Evolutionary conservation across 2,797 vertebrate genomes (phyloP).

Genomic region (Bradypus variegatus): DNA sequence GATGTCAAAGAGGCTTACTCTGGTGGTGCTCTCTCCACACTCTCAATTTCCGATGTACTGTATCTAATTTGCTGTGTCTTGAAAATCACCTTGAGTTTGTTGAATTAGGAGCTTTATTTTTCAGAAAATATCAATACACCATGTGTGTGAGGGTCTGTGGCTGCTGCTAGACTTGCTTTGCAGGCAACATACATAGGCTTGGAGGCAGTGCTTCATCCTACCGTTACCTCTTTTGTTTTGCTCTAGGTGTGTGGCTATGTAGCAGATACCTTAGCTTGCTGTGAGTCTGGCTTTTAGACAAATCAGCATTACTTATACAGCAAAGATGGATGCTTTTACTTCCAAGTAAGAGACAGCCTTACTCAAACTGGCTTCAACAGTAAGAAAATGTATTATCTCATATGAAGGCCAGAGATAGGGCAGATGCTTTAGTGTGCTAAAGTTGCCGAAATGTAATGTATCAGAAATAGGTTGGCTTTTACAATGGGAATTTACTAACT

Average conservation of each 20-base stretch:
- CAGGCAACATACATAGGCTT: background rate
- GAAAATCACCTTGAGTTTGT: background rate
- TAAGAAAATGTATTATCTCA: background rate
- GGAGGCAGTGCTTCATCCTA: background rate
- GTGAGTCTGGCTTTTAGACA: background rate
- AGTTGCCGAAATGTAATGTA: too few species aligned
- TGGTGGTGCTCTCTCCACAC: background rate
- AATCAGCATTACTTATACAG: background rate
- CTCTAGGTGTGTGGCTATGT: background rate
- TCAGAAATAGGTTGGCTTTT: too few species aligned
- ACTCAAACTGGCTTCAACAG: background rate
- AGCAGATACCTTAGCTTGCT: background rate
- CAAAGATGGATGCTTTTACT: background rate
- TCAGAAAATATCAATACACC: background rate
- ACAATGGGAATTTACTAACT: too few species aligned
- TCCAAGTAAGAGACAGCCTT: background rate
- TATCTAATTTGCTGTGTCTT: background rate
- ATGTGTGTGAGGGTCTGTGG: background rate
- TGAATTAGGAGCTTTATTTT: background rate
- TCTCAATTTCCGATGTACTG: background rate
- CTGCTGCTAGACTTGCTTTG: background rate
- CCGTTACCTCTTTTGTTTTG: background rate
- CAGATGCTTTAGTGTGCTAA: too few species aligned
- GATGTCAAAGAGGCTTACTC: background rate
- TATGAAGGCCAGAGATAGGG: background rate